Evolutionary conservation across 2,888 invertebrate genomes (phyloP).

Genomic region (Pyralis farinalis): DNA sequence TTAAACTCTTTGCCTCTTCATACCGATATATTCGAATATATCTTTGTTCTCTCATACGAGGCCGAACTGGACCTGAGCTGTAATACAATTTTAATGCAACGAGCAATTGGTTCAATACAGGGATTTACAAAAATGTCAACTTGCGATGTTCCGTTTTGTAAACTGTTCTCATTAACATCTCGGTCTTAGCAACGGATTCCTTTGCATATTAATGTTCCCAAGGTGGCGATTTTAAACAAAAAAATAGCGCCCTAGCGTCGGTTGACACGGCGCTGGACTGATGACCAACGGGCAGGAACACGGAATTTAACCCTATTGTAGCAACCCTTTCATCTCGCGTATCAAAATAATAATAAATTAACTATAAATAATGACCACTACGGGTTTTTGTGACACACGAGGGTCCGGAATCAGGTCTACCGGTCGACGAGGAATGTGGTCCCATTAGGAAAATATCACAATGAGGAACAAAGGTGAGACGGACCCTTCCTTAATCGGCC

Average conservation of each 20-base stretch:
- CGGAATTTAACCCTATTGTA: constrained; percentile 60
- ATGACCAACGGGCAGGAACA: constrained; percentile 63
- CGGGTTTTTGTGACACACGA: constrained; percentile 30
- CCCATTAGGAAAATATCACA: constrained; percentile 75
- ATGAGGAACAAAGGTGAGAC: constrained; percentile 47
- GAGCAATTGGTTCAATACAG: no score
- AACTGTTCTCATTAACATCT: background rate
- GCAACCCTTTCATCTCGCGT: constrained; percentile 71
- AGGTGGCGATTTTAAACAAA: constrained; percentile 40
- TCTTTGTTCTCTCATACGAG: no score
- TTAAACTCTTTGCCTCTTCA: no score
- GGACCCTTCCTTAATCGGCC: constrained; percentile 62
- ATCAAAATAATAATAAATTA: constrained; percentile 80
- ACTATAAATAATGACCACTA: constrained; percentile 67
- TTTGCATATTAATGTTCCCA: constrained; percentile 37
- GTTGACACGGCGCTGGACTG: constrained; percentile 34
- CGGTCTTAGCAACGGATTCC: constrained; percentile 1
- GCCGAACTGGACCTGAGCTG: no score
- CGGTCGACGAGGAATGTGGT: constrained; percentile 71
- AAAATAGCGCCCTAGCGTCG: constrained; percentile 35
- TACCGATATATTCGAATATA: no score
- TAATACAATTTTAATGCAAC: no score
- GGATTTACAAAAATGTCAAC: no score
- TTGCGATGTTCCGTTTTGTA: background rate
- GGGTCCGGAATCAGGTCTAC: constrained; percentile 59